A percentile compares a stretch with the other conserved stretches of the same genome.
Evolutionary conservation across 2,888 invertebrate genomes (phyloP).

Genomic region (Leuctra nigra): DNA sequence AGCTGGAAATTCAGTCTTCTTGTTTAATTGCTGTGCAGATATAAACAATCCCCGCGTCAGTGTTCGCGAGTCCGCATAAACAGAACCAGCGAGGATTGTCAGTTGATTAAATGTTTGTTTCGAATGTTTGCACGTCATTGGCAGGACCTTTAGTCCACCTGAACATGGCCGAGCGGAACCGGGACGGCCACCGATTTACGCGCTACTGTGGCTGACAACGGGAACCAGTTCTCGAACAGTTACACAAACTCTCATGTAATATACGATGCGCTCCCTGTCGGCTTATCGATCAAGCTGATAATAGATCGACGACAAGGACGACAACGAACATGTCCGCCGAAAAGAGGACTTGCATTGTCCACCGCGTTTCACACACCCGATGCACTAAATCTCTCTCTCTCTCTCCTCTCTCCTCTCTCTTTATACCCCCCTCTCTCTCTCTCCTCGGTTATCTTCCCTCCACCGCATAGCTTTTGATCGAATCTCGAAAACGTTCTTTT

Average conservation of each 20-base stretch:
- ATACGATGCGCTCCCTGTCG: background rate
- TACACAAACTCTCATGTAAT: background rate
- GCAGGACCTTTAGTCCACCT: no score
- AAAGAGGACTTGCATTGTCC: no score
- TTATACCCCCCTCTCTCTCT: no score
- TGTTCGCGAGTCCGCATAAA: background rate
- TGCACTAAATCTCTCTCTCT: no score
- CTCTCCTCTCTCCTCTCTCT: no score
- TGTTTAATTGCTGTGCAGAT: no score
- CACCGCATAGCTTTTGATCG: no score
- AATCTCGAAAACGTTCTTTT: no score
- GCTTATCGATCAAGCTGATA: slow-evolving; percentile 5
- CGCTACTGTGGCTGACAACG: background rate
- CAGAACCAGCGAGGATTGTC: background rate
- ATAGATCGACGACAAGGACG: background rate
- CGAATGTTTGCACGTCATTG: background rate
- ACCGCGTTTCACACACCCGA: no score
- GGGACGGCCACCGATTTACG: background rate
- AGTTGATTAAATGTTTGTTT: background rate
- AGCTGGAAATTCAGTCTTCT: slow-evolving; percentile 9
- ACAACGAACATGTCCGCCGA: background rate
- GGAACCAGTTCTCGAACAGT: background rate
- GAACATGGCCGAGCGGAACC: no score
- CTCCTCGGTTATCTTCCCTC: no score
- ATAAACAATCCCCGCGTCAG: no score